A percentile compares a stretch with the other conserved stretches of the same genome.
These are phyloP conservation scores for Tridacna gigas DNA, from an alignment of 2,888 invertebrate genomes.

Conservation along the genomic window DNA sequence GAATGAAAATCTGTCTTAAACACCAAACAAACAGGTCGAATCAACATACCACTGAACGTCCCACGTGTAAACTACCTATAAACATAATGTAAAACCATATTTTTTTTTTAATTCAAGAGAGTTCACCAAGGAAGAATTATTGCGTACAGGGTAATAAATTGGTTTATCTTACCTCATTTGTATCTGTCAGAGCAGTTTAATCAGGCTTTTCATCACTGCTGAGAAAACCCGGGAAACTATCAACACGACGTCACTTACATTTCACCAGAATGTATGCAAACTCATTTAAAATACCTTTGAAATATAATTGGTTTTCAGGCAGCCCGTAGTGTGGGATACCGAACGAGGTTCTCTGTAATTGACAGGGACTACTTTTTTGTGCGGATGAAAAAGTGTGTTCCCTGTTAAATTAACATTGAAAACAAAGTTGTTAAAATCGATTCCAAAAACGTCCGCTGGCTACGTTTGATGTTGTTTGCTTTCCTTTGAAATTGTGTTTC, in stretches of 20 bases:
- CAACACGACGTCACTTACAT: constrained; percentile 57
- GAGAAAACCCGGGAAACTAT: constrained; percentile 41
- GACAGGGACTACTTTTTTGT: constrained; percentile 22
- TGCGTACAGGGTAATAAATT: constrained; percentile 52
- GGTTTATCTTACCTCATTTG: constrained; percentile 68
- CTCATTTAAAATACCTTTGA: constrained; percentile 70
- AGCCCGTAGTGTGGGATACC: constrained; percentile 9
- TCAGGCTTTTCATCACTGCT: constrained; percentile 60
- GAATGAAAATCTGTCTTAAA: too few relatives aligned
- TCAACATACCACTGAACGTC: too few relatives aligned
- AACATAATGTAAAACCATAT: too few relatives aligned
- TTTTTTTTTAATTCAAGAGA: too few relatives aligned
- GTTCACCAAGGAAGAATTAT: not conserved
- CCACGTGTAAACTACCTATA: too few relatives aligned
- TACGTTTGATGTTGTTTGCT: constrained; percentile 9
- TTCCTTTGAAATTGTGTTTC: constrained; percentile 4
- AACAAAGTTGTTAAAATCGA: constrained; percentile 22
- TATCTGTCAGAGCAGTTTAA: constrained; percentile 64
- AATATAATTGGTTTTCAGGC: constrained; percentile 66
- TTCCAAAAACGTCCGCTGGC: not conserved
- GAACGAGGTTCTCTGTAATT: constrained; percentile 14
- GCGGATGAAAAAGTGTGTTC: constrained; percentile 16
- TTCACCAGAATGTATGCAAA: constrained; percentile 64
- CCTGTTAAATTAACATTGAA: constrained; percentile 18
- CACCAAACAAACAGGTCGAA: too few relatives aligned